Evolutionary conservation across 1,140 invertebrate genomes (phyloP), one percentile per base, ranked within the genome.

Genomic region (Cyclargus thomasi): DNA sequence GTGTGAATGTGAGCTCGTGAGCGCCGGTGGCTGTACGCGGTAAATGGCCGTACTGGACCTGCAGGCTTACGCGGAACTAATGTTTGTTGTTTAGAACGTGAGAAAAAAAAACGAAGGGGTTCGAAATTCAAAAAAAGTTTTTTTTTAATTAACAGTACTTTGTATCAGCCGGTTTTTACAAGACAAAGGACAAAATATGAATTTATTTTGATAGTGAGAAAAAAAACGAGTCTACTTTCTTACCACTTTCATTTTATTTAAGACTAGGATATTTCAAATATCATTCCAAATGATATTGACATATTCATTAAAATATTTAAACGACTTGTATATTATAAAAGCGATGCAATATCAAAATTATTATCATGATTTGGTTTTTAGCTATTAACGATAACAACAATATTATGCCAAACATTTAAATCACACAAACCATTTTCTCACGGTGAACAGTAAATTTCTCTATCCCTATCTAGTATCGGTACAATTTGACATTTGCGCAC

Each of bases 21-120:
- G 73, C 66, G 81, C 84, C 84, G 53, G 39, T 67, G 81, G 84
- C 84, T 29, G 36, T 59, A 53, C 62, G 76, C 63, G 76, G 81
- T 79, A 83, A 82, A 79, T 78, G 75, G 79, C 71, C 74, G 73
- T 68, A 66, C 71, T 68, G 71, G 70, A 63, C 47, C 68, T 71
- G 67, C 71, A 70, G 70, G 66, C 75, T 79, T 79, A 74, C 73
- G 69, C 74, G 72, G 74, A 76, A 76, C 69, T 69, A 71, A 20
- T 59, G 7, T 21, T 59, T 59, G 55, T 20, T 59, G 55, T 18
- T 59, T 59, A 59, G 17, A 20, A 11, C 55, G 20, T 17, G 55
- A 18, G 55, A 47, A 16, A 47, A 47, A 47, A 47, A 47, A 47
- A 47, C 11, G 11, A 14, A 2, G 14, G 14, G 10, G 39, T 47